Base-by-base conservation (phyloP, 2,113 vertebrate genomes). In the Melanerpes formicivorus region DNA sequence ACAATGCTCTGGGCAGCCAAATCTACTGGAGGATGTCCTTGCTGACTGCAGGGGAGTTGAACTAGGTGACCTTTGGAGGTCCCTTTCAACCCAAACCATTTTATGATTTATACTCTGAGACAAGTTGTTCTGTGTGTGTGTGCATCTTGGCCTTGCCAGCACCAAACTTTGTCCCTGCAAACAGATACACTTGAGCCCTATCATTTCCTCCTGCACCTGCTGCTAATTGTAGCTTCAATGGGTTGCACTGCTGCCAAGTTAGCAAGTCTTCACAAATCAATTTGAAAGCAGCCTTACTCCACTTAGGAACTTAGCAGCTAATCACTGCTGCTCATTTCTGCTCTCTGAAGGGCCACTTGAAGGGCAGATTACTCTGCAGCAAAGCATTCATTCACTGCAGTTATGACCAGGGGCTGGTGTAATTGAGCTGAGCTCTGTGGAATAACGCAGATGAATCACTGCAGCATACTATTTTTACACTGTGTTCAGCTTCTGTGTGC, bases 181-280 rank as follows among this genome's bases (percentile, higher is more conserved):
- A 66, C 87, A 87, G 86, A 70, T 84, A 87, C 87, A 93, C 95
- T 95, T 94, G 37, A 93, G 84, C 87, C 16, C 0, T 77, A 90
- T 93, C 32, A 74, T 78, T 96, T 96, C 94, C 95, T 94, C 84
- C 84, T 76, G 95, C 93, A 96, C 96, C 96, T 96, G 95, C 92
- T 95, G 93, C 91, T 95, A 94, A 96, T 95, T 96, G 93, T 66
- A 84, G 84, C 93, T 87, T 94, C 95, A 91, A 67, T 94, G 89
- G 87, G 91, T 87, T 95, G 90, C 92, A 89, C 92, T 92, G 89
- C 94, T 96, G 94, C 95, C 96, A 96, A 96, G 95, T 93, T 96
- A 93, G 92, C 81, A 93, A 93, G 95, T 95, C 93, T 96, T 96
- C 92, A 90, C 93, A 92, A 96, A 96, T 96, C 95, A 96, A 83